A percentile compares a stretch with the other conserved stretches of the same genome.
These are phyloP conservation scores for Sinelater perroti DNA, from an alignment of 2,888 invertebrate genomes.

Conservation along the genomic window DNA sequence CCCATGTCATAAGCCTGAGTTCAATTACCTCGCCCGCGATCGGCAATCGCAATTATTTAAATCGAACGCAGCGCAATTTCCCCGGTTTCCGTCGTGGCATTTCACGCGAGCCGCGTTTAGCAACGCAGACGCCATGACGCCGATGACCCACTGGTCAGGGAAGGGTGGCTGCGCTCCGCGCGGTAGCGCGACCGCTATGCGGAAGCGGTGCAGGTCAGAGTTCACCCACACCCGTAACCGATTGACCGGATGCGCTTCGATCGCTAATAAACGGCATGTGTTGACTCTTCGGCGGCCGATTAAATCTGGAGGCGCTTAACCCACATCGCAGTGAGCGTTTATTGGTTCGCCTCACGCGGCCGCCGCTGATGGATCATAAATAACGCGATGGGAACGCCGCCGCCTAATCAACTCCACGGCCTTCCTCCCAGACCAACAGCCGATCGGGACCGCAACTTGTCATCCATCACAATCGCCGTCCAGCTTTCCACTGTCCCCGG, in stretches of 20 bases:
- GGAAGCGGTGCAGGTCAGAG: slow-evolving; percentile 55
- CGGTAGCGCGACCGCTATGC: slow-evolving; percentile 49
- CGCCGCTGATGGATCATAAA: slow-evolving; percentile 11
- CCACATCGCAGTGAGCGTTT: slow-evolving; percentile 26
- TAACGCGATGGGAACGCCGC: slow-evolving; percentile 22
- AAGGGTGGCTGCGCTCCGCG: slow-evolving; percentile 27
- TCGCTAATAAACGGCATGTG: slow-evolving; percentile 34
- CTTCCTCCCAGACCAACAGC: too few relatives aligned
- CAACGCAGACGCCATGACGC: slow-evolving; percentile 19
- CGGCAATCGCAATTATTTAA: slow-evolving; percentile 7
- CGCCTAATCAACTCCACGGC: slow-evolving; percentile 23
- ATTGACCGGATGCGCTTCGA: slow-evolving; percentile 53
- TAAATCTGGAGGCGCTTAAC: slow-evolving; percentile 27
- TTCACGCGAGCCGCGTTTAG: slow-evolving; percentile 2
- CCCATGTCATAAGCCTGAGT: too few relatives aligned
- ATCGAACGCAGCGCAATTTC: slow-evolving; percentile 15
- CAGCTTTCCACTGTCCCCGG: too few relatives aligned
- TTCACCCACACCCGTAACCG: slow-evolving; percentile 57
- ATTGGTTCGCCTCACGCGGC: slow-evolving; percentile 24
- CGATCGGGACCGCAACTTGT: too few relatives aligned
- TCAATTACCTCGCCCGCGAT: slow-evolving; percentile 13
- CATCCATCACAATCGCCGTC: too few relatives aligned
- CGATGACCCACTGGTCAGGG: slow-evolving; percentile 22
- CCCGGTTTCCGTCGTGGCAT: slow-evolving; percentile 8
- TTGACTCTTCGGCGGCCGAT: slow-evolving; percentile 27